Evolutionary conservation across 2,888 invertebrate genomes (phyloP).

Genomic region (Amorpha juglandis): DNA sequence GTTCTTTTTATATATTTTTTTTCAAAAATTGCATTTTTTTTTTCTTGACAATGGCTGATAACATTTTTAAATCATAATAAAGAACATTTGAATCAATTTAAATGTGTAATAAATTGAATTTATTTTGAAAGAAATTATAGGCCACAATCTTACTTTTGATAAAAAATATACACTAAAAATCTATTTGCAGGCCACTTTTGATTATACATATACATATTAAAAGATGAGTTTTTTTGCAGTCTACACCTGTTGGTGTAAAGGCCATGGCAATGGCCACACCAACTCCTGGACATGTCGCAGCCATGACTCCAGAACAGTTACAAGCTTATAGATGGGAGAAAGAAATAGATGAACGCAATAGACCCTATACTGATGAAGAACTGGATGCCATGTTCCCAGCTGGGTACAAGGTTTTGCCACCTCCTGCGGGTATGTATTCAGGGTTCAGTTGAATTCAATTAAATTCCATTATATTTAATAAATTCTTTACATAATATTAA

Average conservation of each 20-base stretch:
- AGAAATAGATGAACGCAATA: constrained; percentile 98
- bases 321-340: constrained; percentile 99
- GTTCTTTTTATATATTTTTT: too few species aligned
- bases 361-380: constrained; percentile 98
- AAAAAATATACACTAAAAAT: too few species aligned
- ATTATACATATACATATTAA: constrained; percentile 1
- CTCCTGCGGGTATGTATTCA: constrained; percentile 90
- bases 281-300: constrained; percentile 96
- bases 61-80: too few species aligned
- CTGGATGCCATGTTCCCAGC: constrained; percentile 98
- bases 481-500: constrained; percentile 40
- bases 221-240: constrained; percentile 48
- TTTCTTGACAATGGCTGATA: not conserved
- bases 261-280: constrained; percentile 99
- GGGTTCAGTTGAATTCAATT: constrained; percentile 33
- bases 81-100: too few species aligned
- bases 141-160: too few species aligned
- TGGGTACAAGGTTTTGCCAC: constrained; percentile 98
- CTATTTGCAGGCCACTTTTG: too few species aligned
- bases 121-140: too few species aligned
- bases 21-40: too few species aligned
- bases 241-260: constrained; percentile 95
- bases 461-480: constrained; percentile 32
- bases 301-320: constrained; percentile 99
- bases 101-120: too few species aligned